Evolutionary conservation across 1,140 invertebrate species (phyloP).

Genomic region (Cotesia chilonis): DNA sequence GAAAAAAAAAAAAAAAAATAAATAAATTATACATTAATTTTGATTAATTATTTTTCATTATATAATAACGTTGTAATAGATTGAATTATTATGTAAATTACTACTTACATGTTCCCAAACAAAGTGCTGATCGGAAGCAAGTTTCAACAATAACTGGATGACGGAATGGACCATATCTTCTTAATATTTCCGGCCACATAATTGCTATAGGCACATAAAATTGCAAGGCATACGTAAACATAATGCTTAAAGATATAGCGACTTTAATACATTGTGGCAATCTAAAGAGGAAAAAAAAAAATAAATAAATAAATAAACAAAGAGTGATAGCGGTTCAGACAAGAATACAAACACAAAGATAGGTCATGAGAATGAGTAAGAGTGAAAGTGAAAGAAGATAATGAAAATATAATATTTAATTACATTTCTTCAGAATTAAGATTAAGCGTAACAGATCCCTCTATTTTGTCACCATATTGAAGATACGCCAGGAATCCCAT

Average conservation of each 20-base stretch:
- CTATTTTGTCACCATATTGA: constrained; percentile 77
- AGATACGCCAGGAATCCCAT: constrained; percentile 88
- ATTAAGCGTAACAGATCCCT: constrained; percentile 79
- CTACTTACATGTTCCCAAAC: constrained; percentile 81
- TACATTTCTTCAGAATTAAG: constrained; percentile 70
- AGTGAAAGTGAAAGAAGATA: background rate
- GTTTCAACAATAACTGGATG: constrained; percentile 70
- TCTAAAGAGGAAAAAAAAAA: constrained; percentile 55
- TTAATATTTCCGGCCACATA: constrained; percentile 68
- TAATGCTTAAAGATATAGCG: constrained; percentile 78
- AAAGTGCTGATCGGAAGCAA: constrained; percentile 71
- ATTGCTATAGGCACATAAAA: constrained; percentile 84
- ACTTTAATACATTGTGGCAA: constrained; percentile 71
- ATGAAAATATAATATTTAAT: constrained; percentile 51
- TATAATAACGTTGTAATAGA: constrained; percentile 14
- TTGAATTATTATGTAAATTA: background rate
- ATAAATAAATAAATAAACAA: constrained; percentile 23
- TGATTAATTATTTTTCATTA: constrained; percentile 1
- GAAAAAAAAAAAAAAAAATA: constrained; percentile 48
- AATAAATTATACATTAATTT: background rate
- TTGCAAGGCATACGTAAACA: constrained; percentile 85
- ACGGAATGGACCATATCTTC: constrained; percentile 65
- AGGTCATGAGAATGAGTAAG: background rate
- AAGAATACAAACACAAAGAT: constrained; percentile 1
- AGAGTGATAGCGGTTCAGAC: background rate